Evolutionary conservation across 1,140 invertebrate species (phyloP).

Genomic region (Holotrichia oblita): DNA sequence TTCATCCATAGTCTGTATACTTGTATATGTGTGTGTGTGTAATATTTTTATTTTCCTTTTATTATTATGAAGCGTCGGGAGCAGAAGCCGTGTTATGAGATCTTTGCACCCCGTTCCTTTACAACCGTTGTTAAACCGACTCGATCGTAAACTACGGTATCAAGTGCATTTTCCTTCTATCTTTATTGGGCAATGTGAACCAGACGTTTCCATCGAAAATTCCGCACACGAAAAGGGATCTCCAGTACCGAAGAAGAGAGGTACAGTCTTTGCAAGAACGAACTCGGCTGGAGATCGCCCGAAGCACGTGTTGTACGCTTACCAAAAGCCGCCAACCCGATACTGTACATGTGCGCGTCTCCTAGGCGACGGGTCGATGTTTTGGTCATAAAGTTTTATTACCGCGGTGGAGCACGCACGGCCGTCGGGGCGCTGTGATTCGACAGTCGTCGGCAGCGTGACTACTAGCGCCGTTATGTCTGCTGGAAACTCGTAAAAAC

Average conservation of each 20-base stretch:
- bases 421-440: conserved; percentile 54
- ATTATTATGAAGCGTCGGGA: conserved; percentile 28
- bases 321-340: background rate
- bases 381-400: conserved; percentile 62
- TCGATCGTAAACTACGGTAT: conserved; percentile 34
- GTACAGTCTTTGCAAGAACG: conserved; percentile 23
- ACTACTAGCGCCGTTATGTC: conserved; percentile 55
- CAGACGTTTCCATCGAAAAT: conserved; percentile 36
- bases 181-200: conserved; percentile 33
- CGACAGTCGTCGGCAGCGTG: conserved; percentile 47
- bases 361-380: conserved; percentile 61
- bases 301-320: conserved; percentile 23
- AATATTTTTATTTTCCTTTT: conserved; percentile 32
- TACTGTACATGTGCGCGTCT: conserved; percentile 59
- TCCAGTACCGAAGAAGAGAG: conserved; percentile 29
- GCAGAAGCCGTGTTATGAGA: conserved; percentile 34
- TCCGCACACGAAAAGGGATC: conserved; percentile 30
- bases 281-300: background rate
- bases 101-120: conserved; percentile 23
- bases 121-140: conserved; percentile 18
- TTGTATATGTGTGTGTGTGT: conserved; percentile 11
- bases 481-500: conserved; percentile 57
- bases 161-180: conserved; percentile 35
- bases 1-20: background rate
- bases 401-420: conserved; percentile 57